phyloP scores from a whole-genome alignment of 2,888 invertebrate genomes.

The Brenthis hecate region DNA sequence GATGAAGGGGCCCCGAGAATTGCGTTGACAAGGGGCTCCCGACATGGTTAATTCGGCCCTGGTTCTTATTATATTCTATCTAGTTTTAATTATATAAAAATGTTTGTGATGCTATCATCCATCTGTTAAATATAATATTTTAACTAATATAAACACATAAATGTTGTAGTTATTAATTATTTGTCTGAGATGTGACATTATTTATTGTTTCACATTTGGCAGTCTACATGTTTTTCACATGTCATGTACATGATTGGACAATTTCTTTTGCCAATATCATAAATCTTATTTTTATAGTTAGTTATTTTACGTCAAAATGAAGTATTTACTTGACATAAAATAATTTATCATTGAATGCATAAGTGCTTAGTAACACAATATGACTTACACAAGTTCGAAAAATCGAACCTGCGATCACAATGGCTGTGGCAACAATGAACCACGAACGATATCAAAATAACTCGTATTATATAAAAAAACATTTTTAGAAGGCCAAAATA shows the following conservation, averaged over 20 bases:
- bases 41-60: too few relatives aligned
- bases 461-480: neutral
- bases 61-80: too few relatives aligned
- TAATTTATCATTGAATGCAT: too few relatives aligned
- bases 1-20: too few relatives aligned
- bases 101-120: neutral
- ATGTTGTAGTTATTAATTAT: conserved; percentile 17
- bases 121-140: neutral
- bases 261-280: conserved; percentile 16
- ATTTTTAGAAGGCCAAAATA: neutral
- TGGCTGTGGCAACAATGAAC: too few relatives aligned
- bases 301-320: neutral
- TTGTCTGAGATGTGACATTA: conserved; percentile 14
- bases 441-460: too few relatives aligned
- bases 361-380: too few relatives aligned
- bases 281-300: conserved; percentile 3
- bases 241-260: conserved; percentile 4
- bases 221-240: conserved; percentile 3
- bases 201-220: conserved; percentile 21
- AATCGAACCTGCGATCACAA: too few relatives aligned
- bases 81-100: too few relatives aligned
- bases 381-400: too few relatives aligned
- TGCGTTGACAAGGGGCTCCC: too few relatives aligned
- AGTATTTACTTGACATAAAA: too few relatives aligned
- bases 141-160: conserved; percentile 7